A percentile compares a stretch with the other conserved stretches of the same genome.
These are phyloP conservation scores for Epizoanthus fatuus DNA, from an alignment of 92 coral and sea anemone genomes.

Conservation along the genomic window DNA sequence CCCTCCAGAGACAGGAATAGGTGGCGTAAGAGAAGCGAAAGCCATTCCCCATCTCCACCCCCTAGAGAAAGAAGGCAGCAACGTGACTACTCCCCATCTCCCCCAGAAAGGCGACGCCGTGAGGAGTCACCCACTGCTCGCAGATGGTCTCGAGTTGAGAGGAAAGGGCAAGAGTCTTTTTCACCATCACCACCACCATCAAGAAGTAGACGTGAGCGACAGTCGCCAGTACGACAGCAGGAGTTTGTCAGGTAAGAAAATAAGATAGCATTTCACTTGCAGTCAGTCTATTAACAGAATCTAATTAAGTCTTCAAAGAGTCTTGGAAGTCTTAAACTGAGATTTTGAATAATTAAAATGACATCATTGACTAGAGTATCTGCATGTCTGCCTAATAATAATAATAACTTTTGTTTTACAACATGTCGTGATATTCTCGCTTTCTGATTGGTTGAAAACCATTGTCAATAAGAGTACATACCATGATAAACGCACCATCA, in stretches of 20 bases:
- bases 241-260: neutral
- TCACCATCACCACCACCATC: conserved; percentile 42
- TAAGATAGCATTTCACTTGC: neutral
- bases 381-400: too few species aligned
- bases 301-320: too few species aligned
- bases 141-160: conserved; percentile 61
- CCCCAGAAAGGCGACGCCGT: conserved; percentile 64
- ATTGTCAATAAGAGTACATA: too few species aligned
- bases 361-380: too few species aligned
- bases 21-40: conserved; percentile 27
- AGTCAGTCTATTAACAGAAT: too few species aligned
- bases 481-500: too few species aligned
- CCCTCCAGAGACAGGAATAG: conserved; percentile 67
- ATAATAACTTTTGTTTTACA: too few species aligned
- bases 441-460: too few species aligned
- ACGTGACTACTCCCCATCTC: conserved; percentile 76
- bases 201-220: conserved; percentile 9
- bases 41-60: conserved; percentile 63
- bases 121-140: conserved; percentile 72
- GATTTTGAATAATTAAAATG: too few species aligned
- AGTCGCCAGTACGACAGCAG: conserved; percentile 10
- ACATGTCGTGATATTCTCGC: too few species aligned
- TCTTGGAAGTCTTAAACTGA: too few species aligned
- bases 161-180: conserved; percentile 32
- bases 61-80: conserved; percentile 77